Percentiles rank a stretch among this genome's conserved stretches.
Conservation (phyloP, 1,140 invertebrate species). For the Cepaea nemoralis region DNA sequence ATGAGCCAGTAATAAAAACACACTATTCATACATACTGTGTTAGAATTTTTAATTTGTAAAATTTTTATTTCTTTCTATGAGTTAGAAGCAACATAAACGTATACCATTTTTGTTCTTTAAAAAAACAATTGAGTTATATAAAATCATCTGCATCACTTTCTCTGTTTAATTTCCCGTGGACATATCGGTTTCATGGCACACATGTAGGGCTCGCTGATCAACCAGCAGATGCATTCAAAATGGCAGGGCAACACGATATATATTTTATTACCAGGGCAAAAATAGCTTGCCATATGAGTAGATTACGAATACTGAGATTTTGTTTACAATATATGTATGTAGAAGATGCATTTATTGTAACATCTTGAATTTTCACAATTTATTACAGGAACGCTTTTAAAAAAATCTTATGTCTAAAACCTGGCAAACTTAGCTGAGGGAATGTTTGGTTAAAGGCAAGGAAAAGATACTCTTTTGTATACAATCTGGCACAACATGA, state of each 20-base stretch:
- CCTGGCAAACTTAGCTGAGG: conserved; percentile 17
- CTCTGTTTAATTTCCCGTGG: too few species aligned
- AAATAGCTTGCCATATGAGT: not conserved
- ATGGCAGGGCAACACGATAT: not conserved
- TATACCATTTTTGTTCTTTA: too few species aligned
- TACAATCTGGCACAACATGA: conserved; percentile 9
- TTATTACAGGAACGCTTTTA: not conserved
- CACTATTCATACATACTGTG: too few species aligned
- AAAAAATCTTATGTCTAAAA: conserved; percentile 6
- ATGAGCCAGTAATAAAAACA: too few species aligned
- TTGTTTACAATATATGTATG: not conserved
- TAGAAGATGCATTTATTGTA: not conserved
- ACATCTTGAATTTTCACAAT: not conserved
- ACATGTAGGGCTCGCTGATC: not conserved
- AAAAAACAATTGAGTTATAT: too few species aligned
- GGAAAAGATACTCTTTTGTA: conserved; percentile 16
- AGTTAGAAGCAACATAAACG: too few species aligned
- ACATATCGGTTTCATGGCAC: not conserved
- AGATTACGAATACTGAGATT: not conserved
- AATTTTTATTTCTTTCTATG: too few species aligned
- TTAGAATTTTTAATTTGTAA: too few species aligned
- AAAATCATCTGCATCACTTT: too few species aligned
- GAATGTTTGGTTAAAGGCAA: conserved; percentile 22
- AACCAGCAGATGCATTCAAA: not conserved
- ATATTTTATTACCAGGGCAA: not conserved